Conservation (phyloP, 2,797 vertebrate species). For the Nasua narica region DNA sequence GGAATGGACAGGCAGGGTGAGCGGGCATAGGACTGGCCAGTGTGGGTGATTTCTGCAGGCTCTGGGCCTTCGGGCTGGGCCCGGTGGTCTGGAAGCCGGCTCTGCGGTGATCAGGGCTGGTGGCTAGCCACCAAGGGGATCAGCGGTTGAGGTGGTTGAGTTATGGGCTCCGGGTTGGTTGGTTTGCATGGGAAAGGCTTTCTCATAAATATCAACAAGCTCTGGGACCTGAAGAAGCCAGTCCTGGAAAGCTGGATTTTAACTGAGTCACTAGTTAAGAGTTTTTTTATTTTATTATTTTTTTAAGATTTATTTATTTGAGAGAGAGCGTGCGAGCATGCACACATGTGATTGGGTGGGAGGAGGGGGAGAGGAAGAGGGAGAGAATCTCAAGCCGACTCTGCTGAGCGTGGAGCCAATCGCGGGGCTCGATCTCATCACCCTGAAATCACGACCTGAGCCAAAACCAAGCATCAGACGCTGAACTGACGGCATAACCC, state of each 20-base stretch:
- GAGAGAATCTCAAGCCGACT: background rate
- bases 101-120: background rate
- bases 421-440: background rate
- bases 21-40: background rate
- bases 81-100: background rate
- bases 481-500: rapidly evolving
- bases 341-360: no score
- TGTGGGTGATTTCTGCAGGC: background rate
- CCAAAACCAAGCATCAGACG: rapidly evolving
- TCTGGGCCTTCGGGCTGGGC: background rate
- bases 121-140: background rate
- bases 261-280: slow-evolving; percentile 93
- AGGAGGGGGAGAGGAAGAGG: no score
- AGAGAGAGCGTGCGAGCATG: no score
- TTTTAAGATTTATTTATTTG: no score
- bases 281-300: background rate
- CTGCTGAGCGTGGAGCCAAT: background rate
- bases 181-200: background rate
- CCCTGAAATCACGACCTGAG: background rate
- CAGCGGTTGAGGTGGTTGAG: rapidly evolving
- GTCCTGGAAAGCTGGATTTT: slow-evolving; percentile 92
- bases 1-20: no score
- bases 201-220: slow-evolving; percentile 80
- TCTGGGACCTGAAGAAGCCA: slow-evolving; percentile 92
- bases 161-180: background rate